A percentile compares a stretch with the other conserved stretches of the same genome.
Conservation (phyloP, 2,113 vertebrate species). For the Corythornis madagascariensis region DNA sequence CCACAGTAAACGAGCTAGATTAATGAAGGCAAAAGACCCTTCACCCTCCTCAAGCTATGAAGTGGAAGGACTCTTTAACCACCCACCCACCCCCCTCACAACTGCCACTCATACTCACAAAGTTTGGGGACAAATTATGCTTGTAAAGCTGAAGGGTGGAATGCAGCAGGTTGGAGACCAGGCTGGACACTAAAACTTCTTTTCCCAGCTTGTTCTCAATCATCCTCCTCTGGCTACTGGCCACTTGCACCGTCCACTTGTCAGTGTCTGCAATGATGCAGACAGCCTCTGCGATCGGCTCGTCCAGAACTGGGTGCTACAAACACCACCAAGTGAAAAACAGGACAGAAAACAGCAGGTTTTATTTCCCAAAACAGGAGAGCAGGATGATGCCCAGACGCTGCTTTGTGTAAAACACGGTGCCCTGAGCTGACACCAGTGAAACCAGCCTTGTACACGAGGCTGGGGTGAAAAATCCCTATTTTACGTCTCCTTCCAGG, state of each 20-base stretch:
- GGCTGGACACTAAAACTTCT: constrained; percentile 94
- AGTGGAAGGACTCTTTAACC: neutral
- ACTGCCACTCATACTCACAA: constrained; percentile 79
- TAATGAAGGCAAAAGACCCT: neutral
- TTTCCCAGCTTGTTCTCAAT: constrained; percentile 93
- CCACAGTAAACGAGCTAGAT: neutral
- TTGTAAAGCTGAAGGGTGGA: constrained; percentile 98
- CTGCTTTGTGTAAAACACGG: neutral
- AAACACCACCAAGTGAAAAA: neutral
- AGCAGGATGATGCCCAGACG: neutral
- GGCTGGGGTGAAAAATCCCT: neutral
- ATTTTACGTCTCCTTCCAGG: neutral
- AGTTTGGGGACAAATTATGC: constrained; percentile 96
- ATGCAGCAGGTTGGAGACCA: constrained; percentile 92
- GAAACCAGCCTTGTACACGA: neutral
- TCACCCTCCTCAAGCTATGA: neutral
- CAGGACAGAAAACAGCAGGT: neutral
- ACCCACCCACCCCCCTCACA: rapidly evolving
- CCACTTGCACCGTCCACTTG: constrained; percentile 97
- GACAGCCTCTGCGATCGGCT: constrained; percentile 97
- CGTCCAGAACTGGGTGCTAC: constrained; percentile 96
- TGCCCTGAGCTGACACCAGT: rapidly evolving
- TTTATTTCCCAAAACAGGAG: neutral
- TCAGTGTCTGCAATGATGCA: constrained; percentile 98
- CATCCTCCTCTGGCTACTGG: constrained; percentile 92